phyloP scores from a whole-genome alignment of 2,113 vertebrate species.

The Anolis sagrei region DNA sequence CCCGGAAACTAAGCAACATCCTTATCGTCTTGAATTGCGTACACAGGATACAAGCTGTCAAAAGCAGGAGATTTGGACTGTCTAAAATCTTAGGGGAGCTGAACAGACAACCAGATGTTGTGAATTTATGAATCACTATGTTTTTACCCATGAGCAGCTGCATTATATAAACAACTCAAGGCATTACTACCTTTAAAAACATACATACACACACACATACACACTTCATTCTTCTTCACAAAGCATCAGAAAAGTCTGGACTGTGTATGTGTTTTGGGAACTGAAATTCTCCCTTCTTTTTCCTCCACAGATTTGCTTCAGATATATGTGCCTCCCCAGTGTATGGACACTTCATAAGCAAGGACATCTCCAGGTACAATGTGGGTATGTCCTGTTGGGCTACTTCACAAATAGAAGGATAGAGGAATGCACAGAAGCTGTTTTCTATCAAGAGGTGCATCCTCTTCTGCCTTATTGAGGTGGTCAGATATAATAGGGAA shows the following conservation, averaged over 20 bases:
- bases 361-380: too few relatives aligned
- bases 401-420: too few relatives aligned
- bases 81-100: constrained; percentile 25
- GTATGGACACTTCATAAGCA: too few relatives aligned
- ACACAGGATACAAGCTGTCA: constrained; percentile 27
- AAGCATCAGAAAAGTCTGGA: not conserved
- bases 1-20: constrained; percentile 10
- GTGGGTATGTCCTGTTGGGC: too few relatives aligned
- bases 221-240: not conserved
- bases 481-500: too few relatives aligned
- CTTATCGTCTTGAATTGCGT: not conserved
- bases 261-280: not conserved
- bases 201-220: not conserved
- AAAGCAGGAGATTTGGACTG: constrained; percentile 8
- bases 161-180: constrained; percentile 43
- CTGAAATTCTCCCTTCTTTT: too few relatives aligned
- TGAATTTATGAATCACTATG: constrained; percentile 37
- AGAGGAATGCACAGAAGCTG: too few relatives aligned
- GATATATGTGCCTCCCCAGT: too few relatives aligned
- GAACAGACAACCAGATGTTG: constrained; percentile 32
- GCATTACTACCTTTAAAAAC: not conserved
- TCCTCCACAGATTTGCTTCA: too few relatives aligned
- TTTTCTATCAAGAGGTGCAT: too few relatives aligned
- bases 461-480: too few relatives aligned
- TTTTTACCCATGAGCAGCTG: not conserved